Base-by-base conservation (phyloP, 2,797 vertebrate genomes). In the Synanceia verrucosa region DNA sequence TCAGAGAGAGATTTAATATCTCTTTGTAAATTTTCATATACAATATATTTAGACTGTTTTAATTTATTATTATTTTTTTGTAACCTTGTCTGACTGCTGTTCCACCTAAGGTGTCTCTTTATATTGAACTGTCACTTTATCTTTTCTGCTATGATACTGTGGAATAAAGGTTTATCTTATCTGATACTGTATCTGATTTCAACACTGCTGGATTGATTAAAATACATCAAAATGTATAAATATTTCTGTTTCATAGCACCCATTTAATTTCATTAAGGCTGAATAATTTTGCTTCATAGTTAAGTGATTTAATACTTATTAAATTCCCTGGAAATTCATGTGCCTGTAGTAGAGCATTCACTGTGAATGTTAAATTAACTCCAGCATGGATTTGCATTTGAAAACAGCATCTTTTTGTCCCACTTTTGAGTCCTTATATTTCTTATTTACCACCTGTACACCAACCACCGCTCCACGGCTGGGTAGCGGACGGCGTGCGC, bases 401-500 rank as follows among this genome's bases (percentile, higher is more conserved):
- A 28, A 67, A 50, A 23, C 50, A 33, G 37, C 6, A 1, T 65
- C 50, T 51, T 41, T 65, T 39, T 64, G 29, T 72, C 44, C 21
- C 9, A 31, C 41, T 19, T 2, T 36, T 21, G 41, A 63, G 14
- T 21, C 65, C 6, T 12, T 11, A 39, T 31, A 9, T 63, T 65
- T 43, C 58, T 61, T 39, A 23, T 75, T 64, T 13, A 44, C 47
- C 31, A 53, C 47, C 52, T 46, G 63, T 55, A 12, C 1, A 2
- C 34, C 14, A 68, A 44, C 53, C 36, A 72, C 58, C 4, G 60
- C 66, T 44, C 46, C 70, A 71, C 16, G 29, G n/a, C 67, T 34
- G 34, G 60, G 70, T 28, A 36, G 69, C 60, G 26, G 31, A n/a
- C 71, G 53, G 28, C 39, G 80, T 68, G 64, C 59, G 55, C 58